Evolutionary conservation across 2,113 vertebrate genomes (phyloP), one percentile per base, ranked within the genome.

Genomic region (Girardinichthys multiradiatus): DNA sequence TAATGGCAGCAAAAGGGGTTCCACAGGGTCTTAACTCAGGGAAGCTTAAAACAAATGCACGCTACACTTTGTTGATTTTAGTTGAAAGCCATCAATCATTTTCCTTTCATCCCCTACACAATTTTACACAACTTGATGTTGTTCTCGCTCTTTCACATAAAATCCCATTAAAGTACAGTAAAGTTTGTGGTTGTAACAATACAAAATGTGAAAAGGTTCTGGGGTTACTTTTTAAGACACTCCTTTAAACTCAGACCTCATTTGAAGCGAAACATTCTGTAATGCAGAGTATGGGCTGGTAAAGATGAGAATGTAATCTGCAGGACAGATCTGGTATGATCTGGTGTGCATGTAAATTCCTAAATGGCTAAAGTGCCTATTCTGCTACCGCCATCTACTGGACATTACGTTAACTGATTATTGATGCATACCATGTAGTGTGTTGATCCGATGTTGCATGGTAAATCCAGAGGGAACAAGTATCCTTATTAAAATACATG

Each of bases 321-420:
- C 62, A 39, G 78, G 84, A 87, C 86, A 87, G 86, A 87, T 93
- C 87, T 82, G 82, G 81, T 63, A 86, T 83, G 86, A 87, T 93
- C 87, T 82, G 82, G 81, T 63, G 85, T 83, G 80, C 29, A 62
- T 81, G 77, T 74, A 87, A 86, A 91, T 91, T 89, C 92, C 87
- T 80, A 29, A 76, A 89, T 86, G 70, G 65, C 79, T n/a, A 81
- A 71, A 74, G 80, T 74, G 26, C 21, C 64, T 42, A 26, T 72
- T 77, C 63, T 68, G 24, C 68, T 82, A 58, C 85, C 80, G 91
- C 88, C 91, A 86, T 77, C 92, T 92, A 76, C 83, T 92, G 92
- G 84, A 48, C 26, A 17, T 42, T 2, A 26, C 8, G 0, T 57
- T 37, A 6, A 63, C 58, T 74, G 59, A 68, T 27, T 5, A 11